These are phyloP conservation scores for Cephus runcator DNA, from an alignment of 2,888 invertebrate genomes.

Conservation along the genomic window DNA sequence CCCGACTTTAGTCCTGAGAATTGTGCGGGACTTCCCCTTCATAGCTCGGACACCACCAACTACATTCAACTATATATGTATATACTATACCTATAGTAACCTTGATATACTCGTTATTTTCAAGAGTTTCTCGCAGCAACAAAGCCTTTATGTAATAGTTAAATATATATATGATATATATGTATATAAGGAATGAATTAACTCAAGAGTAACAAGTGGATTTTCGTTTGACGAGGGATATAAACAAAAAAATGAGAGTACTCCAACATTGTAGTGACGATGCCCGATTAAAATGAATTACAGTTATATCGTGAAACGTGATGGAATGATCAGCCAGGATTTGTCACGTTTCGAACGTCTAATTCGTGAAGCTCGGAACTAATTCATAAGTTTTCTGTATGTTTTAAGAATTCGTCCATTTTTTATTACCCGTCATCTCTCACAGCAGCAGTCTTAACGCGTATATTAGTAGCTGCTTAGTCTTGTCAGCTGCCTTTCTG, in stretches of 20 bases:
- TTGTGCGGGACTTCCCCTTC: background rate
- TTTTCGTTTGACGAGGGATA: background rate
- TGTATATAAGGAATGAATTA: background rate
- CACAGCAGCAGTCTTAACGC: background rate
- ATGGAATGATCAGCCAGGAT: background rate
- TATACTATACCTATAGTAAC: background rate
- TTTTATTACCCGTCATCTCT: background rate
- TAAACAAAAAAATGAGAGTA: background rate
- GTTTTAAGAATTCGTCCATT: background rate
- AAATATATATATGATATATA: background rate
- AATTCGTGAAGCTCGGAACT: background rate
- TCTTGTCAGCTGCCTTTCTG: background rate
- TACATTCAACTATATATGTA: background rate
- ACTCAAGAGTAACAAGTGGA: background rate
- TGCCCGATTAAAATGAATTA: background rate
- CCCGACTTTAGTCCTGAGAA: conserved; percentile 6
- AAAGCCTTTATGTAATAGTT: background rate
- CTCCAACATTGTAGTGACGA: background rate
- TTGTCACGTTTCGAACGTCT: background rate
- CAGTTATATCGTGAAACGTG: background rate
- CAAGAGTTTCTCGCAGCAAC: background rate
- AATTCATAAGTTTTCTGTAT: background rate
- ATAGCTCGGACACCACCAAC: background rate
- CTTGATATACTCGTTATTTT: background rate
- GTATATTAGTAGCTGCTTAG: background rate